Conservation (phyloP, 30 jellyfish, hydroid and myxozoan species). For the Aurelia sp. region DNA sequence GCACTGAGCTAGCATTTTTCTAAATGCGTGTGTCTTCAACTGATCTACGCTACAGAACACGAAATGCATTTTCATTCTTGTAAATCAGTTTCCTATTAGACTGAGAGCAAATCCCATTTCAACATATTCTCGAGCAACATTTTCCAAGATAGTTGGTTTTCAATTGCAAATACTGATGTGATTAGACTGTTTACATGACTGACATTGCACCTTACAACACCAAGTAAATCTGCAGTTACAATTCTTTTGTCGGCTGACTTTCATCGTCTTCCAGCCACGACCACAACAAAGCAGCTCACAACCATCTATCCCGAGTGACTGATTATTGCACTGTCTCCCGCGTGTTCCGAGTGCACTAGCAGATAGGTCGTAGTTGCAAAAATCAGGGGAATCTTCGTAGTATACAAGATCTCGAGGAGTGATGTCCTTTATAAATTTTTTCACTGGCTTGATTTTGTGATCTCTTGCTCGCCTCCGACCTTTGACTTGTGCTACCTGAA, state of each 20-base stretch:
- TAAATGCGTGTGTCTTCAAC: no score
- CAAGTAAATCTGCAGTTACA: constrained; percentile 92
- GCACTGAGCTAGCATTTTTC: no score
- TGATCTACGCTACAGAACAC: no score
- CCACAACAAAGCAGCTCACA: constrained; percentile 94
- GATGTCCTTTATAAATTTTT: constrained; percentile 63
- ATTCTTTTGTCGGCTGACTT: constrained; percentile 74
- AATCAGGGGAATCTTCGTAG: constrained; percentile 93
- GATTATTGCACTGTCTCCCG: constrained; percentile 90
- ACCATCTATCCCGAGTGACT: constrained; percentile 95
- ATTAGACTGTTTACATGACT: constrained; percentile 70
- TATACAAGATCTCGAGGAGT: constrained; percentile 84
- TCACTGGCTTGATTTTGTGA: constrained; percentile 76
- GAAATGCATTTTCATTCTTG: no score
- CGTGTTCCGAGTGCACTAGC: constrained; percentile 88
- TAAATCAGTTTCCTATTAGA: no score
- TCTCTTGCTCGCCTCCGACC: constrained; percentile 70
- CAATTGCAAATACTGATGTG: constrained; percentile 71
- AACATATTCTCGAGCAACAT: constrained; percentile 24
- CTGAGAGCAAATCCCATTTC: no score
- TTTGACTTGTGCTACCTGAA: constrained; percentile 79
- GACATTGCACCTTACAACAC: constrained; percentile 93
- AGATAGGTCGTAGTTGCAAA: constrained; percentile 74
- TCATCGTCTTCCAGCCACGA: constrained; percentile 86
- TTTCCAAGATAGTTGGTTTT: not conserved